Evolutionary conservation across 2,888 invertebrate species (phyloP), one percentile per base, ranked within the genome.

Genomic region (Molorchus minor): DNA sequence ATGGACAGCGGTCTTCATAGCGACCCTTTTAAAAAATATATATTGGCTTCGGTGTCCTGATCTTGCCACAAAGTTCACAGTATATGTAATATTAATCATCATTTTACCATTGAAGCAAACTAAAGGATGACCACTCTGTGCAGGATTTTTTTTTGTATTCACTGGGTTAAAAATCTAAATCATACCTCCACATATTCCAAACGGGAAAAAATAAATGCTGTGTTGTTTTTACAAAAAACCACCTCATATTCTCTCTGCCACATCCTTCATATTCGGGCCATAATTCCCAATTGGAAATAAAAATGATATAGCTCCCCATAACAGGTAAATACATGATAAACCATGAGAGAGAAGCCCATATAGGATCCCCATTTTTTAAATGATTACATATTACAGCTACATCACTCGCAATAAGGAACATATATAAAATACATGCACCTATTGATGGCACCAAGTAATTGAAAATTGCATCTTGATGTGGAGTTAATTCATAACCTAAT

Each of bases 351-450:
- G 79, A 76, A 1, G 81, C 85, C 74, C 82, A 84, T 56, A 81
- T 77, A 12, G 84, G 79, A 75, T 89, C 85, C 2, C 83, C 82
- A 69, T 86, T 85, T 13, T 80, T 80, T 64, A 86, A 86, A 73
- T 91, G 88, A 74, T 88, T 86, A 61, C 84, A 82, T 46, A 88
- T 84, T 1, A 91, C 82, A 0, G 87, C 86, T 21, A 88, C 75
- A 74, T 92, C 92, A 36, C 85, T 85, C 13, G 88, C 85, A 33
- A 90, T 86, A 49, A 91, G 83, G 2, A 87, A 80, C 29, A 90
- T 81, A 69, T 89, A 93, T 20, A 91, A 77, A 1, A 87, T 62
- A 38, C 88, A 84, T 8, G 87, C 86, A 29, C 85, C 70, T n/a
- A 85, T 62, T 2, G 84, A 80, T 43, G 89, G 88, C 29, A 87